Base-by-base conservation (phyloP, 2,113 vertebrate species). In the Numenius arquata region DNA sequence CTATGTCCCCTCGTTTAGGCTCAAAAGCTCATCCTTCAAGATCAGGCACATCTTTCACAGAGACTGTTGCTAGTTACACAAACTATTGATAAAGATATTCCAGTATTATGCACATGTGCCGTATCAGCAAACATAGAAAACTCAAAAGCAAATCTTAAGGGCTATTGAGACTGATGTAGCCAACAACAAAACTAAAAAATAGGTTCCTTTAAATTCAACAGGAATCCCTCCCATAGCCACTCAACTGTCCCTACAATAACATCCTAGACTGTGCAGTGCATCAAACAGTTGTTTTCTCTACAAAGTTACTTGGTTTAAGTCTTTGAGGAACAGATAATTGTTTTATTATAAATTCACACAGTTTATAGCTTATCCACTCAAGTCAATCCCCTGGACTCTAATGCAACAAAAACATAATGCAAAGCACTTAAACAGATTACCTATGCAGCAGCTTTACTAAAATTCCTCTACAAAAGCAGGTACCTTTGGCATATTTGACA, bases 401-500 rank as follows among this genome's bases (percentile, higher is more conserved):
- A n/a, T 65, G 32, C 22, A 91, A 41, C 52, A 88, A 81, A 94
- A 88, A 16, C 9, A 84, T 13, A 77, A 52, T n/a, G 4, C 18
- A 26, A 63, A 84, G 2, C 43, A 71, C 23, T 61, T 65, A 61
- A 70, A 68, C 6, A 52, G 40, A 85, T 53, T 58, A 71, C 11
- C 27, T n/a, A 94, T 30, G 23, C 40, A 68, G 63, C 34, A 75
- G 34, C 8, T 61, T 36, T 78, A 91, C 45, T 48, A 79, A 45
- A 81, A 91, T 38, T 52, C n/a, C 62, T 74, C 41, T 50, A 93
- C 50, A 90, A 90, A 79, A 58, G 70, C 71, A n/a, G 76, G 87
- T 98, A 99, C 99, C 99, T 98, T 98, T 67, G 99, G 99, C 99
- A 99, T 99, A 98, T 99, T 99, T 93, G 99, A 99, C 84, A 99